Evolutionary conservation across 64 coral and sea anemone species (phyloP).

Genomic region (Actinia equina): DNA sequence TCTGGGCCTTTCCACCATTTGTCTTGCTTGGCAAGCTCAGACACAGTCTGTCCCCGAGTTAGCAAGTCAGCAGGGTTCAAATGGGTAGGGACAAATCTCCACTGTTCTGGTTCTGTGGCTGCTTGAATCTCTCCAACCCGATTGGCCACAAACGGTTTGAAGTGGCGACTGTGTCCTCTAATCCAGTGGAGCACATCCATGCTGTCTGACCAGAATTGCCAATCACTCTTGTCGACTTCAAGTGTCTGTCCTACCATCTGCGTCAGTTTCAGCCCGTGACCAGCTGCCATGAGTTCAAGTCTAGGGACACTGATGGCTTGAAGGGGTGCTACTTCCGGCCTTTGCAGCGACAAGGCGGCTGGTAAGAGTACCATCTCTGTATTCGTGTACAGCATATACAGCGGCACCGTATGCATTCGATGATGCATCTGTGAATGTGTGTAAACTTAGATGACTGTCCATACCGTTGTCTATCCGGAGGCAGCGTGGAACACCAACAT

Average conservation of each 20-base stretch:
- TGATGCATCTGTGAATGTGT: slow-evolving; percentile 11
- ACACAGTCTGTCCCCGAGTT: slow-evolving; percentile 26
- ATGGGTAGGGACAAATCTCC: slow-evolving; percentile 16
- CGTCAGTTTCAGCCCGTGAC: neutral
- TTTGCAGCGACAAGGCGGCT: slow-evolving; percentile 10
- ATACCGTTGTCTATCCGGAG: neutral
- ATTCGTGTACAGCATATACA: neutral
- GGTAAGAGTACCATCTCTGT: neutral
- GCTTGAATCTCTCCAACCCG: slow-evolving; percentile 42
- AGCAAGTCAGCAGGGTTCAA: slow-evolving; percentile 44
- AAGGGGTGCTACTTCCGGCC: neutral
- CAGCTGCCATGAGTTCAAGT: slow-evolving; percentile 32
- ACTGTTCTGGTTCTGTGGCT: slow-evolving; percentile 41
- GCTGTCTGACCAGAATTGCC: slow-evolving; percentile 30
- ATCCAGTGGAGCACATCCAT: slow-evolving; percentile 46
- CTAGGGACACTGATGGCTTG: slow-evolving; percentile 12
- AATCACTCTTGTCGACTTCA: neutral
- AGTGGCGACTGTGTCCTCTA: slow-evolving; percentile 31
- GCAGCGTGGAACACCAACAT: neutral
- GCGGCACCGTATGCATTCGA: slow-evolving; percentile 1
- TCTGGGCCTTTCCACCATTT: slow-evolving; percentile 41
- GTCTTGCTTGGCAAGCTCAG: slow-evolving; percentile 9
- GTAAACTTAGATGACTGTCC: neutral
- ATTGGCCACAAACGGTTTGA: slow-evolving; percentile 43
- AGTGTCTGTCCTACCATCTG: neutral